These are phyloP conservation scores for Idaea biselata DNA, from an alignment of 2,888 invertebrate genomes.

Conservation along the genomic window DNA sequence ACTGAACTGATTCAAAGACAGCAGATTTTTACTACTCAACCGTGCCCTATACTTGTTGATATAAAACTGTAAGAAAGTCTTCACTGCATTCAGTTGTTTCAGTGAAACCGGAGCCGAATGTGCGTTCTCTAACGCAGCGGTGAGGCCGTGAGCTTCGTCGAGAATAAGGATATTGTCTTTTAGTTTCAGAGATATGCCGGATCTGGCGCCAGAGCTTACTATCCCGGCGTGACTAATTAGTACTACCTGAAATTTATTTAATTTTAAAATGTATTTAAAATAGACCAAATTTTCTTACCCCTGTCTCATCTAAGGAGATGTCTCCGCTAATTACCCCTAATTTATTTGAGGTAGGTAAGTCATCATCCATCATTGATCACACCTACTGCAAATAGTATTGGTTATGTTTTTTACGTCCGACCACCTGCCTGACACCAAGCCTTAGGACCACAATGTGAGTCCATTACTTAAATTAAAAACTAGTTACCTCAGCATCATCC, in stretches of 20 bases:
- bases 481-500: conserved; percentile 86
- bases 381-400: too few relatives aligned
- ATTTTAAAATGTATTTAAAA: not conserved
- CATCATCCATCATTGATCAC: too few relatives aligned
- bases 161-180: conserved; percentile 90
- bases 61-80: conserved; percentile 85
- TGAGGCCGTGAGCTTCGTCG: conserved; percentile 98
- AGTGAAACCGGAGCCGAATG: conserved; percentile 88
- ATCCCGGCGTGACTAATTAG: conserved; percentile 71
- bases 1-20: conserved; percentile 90
- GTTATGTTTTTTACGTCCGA: too few relatives aligned
- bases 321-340: too few relatives aligned
- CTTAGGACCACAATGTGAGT: too few relatives aligned
- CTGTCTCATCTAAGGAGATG: too few relatives aligned
- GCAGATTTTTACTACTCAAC: conserved; percentile 89
- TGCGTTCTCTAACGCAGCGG: conserved; percentile 93
- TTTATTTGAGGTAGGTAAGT: too few relatives aligned
- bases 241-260: conserved; percentile 55
- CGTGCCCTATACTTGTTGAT: conserved; percentile 86
- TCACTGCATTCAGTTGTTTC: conserved; percentile 83
- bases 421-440: too few relatives aligned
- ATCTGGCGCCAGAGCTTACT: conserved; percentile 65
- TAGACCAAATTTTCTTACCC: too few relatives aligned
- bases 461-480: not conserved
- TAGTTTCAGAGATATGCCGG: conserved; percentile 68